Evolutionary conservation across 2,113 vertebrate genomes (phyloP).

Genomic region (Philantomba maxwellii): DNA sequence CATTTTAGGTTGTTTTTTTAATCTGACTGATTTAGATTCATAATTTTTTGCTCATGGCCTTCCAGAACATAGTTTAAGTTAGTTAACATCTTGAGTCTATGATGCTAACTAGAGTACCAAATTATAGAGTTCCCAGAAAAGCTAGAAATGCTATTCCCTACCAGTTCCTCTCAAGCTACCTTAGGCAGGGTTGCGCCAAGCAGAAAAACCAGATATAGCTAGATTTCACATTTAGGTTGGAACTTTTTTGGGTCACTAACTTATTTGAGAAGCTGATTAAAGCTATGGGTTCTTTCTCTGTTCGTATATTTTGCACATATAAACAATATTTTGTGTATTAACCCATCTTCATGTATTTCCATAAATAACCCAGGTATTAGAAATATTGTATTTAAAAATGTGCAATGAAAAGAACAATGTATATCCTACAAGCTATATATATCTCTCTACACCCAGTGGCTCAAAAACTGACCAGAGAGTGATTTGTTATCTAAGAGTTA

Average conservation of each 20-base stretch:
- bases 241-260: background rate
- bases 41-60: background rate
- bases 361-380: slow-evolving; percentile 22
- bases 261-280: slow-evolving; percentile 1
- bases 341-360: background rate
- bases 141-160: background rate
- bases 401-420: slow-evolving; percentile 30
- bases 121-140: slow-evolving; percentile 4
- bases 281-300: background rate
- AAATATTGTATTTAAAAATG: background rate
- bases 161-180: background rate
- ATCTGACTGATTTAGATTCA: background rate
- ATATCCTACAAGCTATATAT: background rate
- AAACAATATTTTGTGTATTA: slow-evolving; percentile 26
- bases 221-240: background rate
- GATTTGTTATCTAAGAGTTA: background rate
- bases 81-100: background rate
- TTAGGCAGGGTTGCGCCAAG: background rate
- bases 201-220: background rate
- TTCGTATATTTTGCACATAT: background rate
- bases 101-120: background rate
- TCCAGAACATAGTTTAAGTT: background rate
- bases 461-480: slow-evolving; percentile 11
- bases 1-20: background rate
- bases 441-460: background rate